A percentile compares a stretch with the other conserved stretches of the same genome.
Evolutionary conservation across 2,113 vertebrate genomes (phyloP).

Genomic region (Platysteira castanea): DNA sequence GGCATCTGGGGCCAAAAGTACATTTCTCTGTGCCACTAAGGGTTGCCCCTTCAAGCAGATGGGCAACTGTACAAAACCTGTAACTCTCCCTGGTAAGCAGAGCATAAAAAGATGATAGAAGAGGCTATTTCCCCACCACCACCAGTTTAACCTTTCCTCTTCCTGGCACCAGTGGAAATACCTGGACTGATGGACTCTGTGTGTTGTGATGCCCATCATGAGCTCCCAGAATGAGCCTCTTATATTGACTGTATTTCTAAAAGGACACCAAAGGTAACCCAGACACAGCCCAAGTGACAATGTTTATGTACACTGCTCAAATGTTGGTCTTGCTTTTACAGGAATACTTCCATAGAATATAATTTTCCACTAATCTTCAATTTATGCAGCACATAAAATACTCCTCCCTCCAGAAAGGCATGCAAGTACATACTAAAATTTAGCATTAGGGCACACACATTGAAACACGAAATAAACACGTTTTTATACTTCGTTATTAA

Average conservation of each 20-base stretch:
- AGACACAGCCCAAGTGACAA: not conserved
- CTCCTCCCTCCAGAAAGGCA: not conserved
- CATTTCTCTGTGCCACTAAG: not conserved
- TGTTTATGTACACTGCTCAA: not conserved
- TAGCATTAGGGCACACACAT: fast-evolving
- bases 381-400: not conserved
- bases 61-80: not conserved
- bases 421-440: not conserved
- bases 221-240: not conserved
- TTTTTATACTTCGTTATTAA: not conserved
- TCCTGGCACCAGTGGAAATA: not conserved
- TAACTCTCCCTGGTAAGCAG: not conserved
- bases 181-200: fast-evolving
- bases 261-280: not conserved
- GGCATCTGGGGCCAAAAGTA: not conserved
- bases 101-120: not conserved
- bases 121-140: fast-evolving
- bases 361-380: not conserved
- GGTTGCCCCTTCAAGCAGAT: not conserved
- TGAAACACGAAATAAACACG: not conserved
- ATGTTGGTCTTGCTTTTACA: not conserved
- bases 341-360: not conserved
- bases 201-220: fast-evolving
- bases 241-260: not conserved
- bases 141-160: not conserved